Conservation (phyloP, 2,888 invertebrate species). For the Kuschelorhynchus macadamiae region DNA sequence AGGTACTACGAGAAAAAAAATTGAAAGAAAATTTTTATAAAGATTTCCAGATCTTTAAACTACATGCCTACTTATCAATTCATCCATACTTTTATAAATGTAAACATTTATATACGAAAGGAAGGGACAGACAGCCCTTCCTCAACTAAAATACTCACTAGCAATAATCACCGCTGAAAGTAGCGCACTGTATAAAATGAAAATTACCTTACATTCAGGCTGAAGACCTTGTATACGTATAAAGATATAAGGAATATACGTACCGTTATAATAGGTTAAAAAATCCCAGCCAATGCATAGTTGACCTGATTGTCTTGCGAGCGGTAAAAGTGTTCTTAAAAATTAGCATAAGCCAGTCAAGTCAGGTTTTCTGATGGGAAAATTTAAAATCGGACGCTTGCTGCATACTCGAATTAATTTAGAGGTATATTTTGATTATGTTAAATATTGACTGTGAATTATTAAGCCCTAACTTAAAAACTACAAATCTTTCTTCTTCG, state of each 20-base stretch:
- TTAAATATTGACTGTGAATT: too few relatives aligned
- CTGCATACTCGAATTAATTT: conserved; percentile 20
- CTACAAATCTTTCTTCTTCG: too few relatives aligned
- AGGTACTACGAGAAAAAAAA: too few relatives aligned
- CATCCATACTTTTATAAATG: too few relatives aligned
- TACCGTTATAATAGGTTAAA: conserved; percentile 50
- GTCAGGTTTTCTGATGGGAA: conserved; percentile 38
- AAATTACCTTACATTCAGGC: conserved; percentile 23
- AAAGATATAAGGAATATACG: conserved; percentile 25
- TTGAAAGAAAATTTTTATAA: too few relatives aligned
- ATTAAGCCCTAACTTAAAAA: too few relatives aligned
- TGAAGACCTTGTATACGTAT: conserved; percentile 29
- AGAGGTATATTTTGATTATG: too few relatives aligned
- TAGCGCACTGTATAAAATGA: conserved; percentile 31
- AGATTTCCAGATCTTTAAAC: too few relatives aligned
- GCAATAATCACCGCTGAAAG: background rate
- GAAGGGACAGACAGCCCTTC: too few relatives aligned
- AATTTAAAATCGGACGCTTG: conserved; percentile 34
- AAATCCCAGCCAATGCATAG: conserved; percentile 41
- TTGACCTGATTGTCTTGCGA: conserved; percentile 48
- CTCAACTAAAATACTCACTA: too few relatives aligned
- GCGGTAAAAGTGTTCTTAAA: conserved; percentile 46
- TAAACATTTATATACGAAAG: too few relatives aligned
- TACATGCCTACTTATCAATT: too few relatives aligned
- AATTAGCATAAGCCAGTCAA: conserved; percentile 41